Base-by-base conservation (phyloP, 2,888 invertebrate species). In the Lithophane semibrunnea region DNA sequence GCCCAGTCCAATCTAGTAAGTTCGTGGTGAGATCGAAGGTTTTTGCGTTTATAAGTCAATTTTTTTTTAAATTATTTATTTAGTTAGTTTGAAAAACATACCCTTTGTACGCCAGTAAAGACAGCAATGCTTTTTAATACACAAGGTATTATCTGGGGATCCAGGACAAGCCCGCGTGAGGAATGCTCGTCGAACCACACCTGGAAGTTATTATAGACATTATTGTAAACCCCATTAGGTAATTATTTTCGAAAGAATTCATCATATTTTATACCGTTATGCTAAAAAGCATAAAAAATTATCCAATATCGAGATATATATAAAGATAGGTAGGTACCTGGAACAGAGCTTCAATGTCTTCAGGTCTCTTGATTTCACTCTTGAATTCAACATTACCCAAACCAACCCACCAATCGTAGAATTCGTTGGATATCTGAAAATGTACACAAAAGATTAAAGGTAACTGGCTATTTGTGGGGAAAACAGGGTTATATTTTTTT, bases 271-370 rank as follows among this genome's bases (percentile, higher is more conserved):
- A 47, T 21, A 67, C 21, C n/a, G 42, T 18, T 29, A 56, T 4
- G 4, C 29, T 37, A 37, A 37, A 37, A 37, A 37, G 37, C 37
- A 37, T 72, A 44, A 12, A 49, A 49, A n/a, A n/a, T 16, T 49
- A 47, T 42, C 16, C 12, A 18, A 29, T 42, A 65, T 21, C 9
- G 4, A 24, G 24, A 80, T 29, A 61, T 0, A 21, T 56, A 60
- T 29, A 65, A 61, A 7, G 13, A 75, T 91, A 29, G 29, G 29
- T 29, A 29, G 29, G 29, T 29, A 97, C 97, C 91, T 97, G 97
- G 88, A 97, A 97, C 88, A 97, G 94, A 73, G 96, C 96, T 91
- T 97, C 96, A 49, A 97, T 96, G 79, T 97, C 96, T 90, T 97
- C 96, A 18, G 97, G 97, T 88, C 97, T 88, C 92, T 95, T 92